phyloP scores from a whole-genome alignment of 2,113 vertebrate species.

The Cavia aperea region DNA sequence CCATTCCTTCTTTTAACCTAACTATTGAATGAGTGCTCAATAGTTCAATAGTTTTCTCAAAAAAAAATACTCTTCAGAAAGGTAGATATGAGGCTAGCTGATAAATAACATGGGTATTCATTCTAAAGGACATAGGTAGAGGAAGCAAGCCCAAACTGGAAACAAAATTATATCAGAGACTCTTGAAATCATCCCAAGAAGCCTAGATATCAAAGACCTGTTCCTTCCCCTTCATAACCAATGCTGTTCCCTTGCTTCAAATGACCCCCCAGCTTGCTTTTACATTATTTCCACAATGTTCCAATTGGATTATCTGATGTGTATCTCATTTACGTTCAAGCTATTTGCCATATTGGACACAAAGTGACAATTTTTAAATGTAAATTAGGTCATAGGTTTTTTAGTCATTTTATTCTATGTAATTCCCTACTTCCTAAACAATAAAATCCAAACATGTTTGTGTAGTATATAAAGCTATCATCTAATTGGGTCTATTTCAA shows the following conservation, averaged over 20 bases:
- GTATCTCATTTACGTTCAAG: neutral
- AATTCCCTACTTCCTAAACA: neutral
- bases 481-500: neutral
- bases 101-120: neutral
- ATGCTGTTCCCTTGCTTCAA: neutral
- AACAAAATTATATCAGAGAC: neutral
- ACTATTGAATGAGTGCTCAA: neutral
- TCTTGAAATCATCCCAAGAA: neutral
- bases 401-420: neutral
- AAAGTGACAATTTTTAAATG: conserved; percentile 11
- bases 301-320: neutral
- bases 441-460: neutral
- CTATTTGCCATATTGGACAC: neutral
- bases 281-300: neutral
- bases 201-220: neutral
- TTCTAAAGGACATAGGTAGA: neutral
- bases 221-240: neutral
- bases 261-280: neutral
- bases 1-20: conserved; percentile 46
- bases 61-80: conserved; percentile 21
- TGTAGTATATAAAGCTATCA: neutral
- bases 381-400: neutral
- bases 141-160: neutral
- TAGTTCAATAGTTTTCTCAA: neutral
- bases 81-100: neutral